A percentile compares a stretch with the other conserved stretches of the same genome.
Evolutionary conservation across 2,888 invertebrate species (phyloP).

Genomic region (Drosophila emarginata): DNA sequence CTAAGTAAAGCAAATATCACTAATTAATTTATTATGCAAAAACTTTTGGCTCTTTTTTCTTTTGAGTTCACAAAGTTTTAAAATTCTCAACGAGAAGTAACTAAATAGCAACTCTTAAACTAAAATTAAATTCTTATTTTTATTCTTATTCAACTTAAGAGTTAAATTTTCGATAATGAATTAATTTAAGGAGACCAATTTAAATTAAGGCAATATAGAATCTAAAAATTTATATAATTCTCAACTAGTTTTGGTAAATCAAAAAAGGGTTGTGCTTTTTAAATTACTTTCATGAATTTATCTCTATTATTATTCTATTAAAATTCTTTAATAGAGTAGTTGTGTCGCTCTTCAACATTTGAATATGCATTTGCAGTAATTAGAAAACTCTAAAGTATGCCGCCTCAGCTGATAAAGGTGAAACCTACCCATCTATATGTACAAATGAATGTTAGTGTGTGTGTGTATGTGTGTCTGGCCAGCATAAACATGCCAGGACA

Average conservation of each 20-base stretch:
- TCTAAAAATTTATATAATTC: too few relatives aligned
- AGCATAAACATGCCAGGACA: conserved; percentile 36
- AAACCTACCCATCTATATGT: background rate
- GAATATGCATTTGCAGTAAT: background rate
- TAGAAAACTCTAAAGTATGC: background rate
- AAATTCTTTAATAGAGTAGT: background rate
- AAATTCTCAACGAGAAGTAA: background rate
- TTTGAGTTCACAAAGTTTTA: background rate
- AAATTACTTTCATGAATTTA: background rate
- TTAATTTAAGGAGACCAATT: too few relatives aligned
- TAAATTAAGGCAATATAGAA: too few relatives aligned
- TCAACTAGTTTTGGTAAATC: background rate
- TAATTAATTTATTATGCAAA: background rate
- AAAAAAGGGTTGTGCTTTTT: background rate
- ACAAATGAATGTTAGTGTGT: background rate
- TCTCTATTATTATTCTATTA: background rate
- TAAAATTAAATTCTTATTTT: too few relatives aligned
- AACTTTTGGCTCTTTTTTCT: background rate
- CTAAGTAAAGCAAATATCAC: background rate
- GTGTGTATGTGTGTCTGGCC: conserved; percentile 18
- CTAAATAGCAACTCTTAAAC: background rate
- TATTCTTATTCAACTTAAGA: too few relatives aligned
- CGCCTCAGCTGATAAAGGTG: background rate
- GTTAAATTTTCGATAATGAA: too few relatives aligned
- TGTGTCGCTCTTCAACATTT: background rate